Evolutionary conservation across 2,113 vertebrate species (phyloP), one percentile per base, ranked within the genome.

Genomic region (Bombycilla garrulus): DNA sequence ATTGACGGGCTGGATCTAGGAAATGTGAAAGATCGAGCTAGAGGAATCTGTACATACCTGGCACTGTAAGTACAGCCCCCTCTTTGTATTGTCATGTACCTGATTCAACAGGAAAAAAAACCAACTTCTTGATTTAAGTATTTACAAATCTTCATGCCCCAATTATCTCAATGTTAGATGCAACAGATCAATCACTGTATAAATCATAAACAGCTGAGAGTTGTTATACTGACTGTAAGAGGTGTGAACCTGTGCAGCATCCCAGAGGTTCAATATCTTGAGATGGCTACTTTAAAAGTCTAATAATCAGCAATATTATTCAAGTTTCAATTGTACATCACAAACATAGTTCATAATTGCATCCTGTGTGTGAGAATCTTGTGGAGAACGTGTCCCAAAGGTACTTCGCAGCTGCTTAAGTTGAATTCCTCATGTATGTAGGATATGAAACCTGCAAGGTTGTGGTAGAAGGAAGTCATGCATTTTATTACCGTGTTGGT

Each of bases 1-100:
- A 97, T 99, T 51, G 99, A 99, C 71, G 99, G 99, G 33, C 96
- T 99, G 80, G 99, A 99, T 90, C 65, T 92, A 17, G 97, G 97
- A 84, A 98, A 98, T 85, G 82, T 99, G 21, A 93, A 36, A 23
- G 99, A 99, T 78, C 98, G 99, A 21, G 98, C 98, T 70, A 97
- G 95, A 94, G 99, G 98, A 61, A 92, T 99, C 57, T 99, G 99
- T 85, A 98, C 98, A 42, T 99, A 98, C 92, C 81, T 99, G 81
- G 69, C 95, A 22, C 51, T 99, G 99, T 99, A 98, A 99, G 99
- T 97, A 61, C 10, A 71, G 40, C 38, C 71, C 86, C 8, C 13
- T 78, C 40, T 90, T 80, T 83, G 14, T 66, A 5, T 47, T 81
- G 19, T 42, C 35, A 35, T 8, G 11, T 72, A 29, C 33, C 14